Evolutionary conservation across 2,797 vertebrate genomes (phyloP).

Genomic region (Peromyscus attwateri): DNA sequence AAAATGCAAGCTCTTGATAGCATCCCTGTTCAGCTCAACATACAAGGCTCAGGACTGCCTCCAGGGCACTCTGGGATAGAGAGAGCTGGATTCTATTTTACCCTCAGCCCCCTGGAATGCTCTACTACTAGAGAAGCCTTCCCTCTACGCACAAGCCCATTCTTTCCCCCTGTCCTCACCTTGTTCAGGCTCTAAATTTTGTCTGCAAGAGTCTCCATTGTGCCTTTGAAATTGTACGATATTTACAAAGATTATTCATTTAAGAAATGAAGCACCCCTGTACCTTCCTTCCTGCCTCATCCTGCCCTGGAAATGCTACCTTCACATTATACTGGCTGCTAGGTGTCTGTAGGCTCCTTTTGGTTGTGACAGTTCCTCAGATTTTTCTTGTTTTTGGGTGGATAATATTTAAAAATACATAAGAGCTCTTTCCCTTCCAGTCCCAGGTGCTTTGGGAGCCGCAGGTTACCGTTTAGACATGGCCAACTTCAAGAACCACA

Average conservation of each 20-base stretch:
- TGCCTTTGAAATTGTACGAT: background rate
- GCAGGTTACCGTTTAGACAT: no score
- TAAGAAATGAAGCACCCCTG: background rate
- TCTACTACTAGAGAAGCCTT: background rate
- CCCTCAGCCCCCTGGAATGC: background rate
- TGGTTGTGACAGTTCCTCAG: background rate
- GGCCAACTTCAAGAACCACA: no score
- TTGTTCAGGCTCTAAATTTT: background rate
- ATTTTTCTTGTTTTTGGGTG: background rate
- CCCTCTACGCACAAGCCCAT: background rate
- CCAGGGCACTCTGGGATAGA: background rate
- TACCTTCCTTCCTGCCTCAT: background rate
- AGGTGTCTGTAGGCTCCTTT: background rate
- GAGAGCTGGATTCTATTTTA: background rate
- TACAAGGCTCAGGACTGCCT: background rate
- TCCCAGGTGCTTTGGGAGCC: no score
- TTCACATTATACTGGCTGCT: background rate
- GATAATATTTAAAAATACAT: background rate
- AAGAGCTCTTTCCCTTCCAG: no score
- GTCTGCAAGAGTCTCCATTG: background rate
- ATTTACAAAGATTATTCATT: background rate
- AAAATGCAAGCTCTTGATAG: background rate
- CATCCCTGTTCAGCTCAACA: no score
- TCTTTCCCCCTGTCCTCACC: background rate
- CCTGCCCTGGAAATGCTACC: background rate